phyloP scores from a whole-genome alignment of 2,113 vertebrate genomes.

The Thamnaconus septentrionalis region DNA sequence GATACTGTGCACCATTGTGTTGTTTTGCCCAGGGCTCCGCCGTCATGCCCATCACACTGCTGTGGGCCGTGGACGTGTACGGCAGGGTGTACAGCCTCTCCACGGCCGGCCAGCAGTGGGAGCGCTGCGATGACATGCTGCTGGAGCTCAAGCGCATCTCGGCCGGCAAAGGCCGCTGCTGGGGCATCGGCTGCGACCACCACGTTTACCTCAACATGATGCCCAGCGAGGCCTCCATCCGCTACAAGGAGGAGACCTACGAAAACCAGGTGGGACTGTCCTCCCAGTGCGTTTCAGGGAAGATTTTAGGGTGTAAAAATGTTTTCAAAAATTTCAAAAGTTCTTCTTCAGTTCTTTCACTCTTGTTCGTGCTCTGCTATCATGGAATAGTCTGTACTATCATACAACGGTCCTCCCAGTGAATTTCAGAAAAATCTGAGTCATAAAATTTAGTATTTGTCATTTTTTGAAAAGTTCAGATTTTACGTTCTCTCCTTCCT shows the following conservation, averaged over 20 bases:
- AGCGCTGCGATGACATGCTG: slow-evolving; percentile 80
- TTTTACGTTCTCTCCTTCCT: too few relatives aligned
- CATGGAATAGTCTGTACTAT: too few relatives aligned
- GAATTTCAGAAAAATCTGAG: too few relatives aligned
- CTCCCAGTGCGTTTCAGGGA: not conserved
- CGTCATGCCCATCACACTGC: slow-evolving; percentile 81
- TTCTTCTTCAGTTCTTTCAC: too few relatives aligned
- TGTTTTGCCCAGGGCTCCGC: slow-evolving; percentile 40
- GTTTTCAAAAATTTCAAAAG: too few relatives aligned
- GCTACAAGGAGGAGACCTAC: slow-evolving; percentile 90
- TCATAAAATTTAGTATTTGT: too few relatives aligned
- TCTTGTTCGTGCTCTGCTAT: too few relatives aligned
- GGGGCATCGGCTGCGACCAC: slow-evolving; percentile 94
- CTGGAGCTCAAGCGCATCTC: slow-evolving; percentile 91
- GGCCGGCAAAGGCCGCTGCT: slow-evolving; percentile 85
- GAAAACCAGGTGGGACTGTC: slow-evolving; percentile 92
- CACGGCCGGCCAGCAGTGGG: slow-evolving; percentile 86
- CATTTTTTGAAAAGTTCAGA: too few relatives aligned
- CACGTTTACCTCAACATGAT: slow-evolving; percentile 88
- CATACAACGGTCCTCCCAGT: too few relatives aligned
- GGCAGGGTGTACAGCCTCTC: slow-evolving; percentile 89
- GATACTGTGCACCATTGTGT: too few relatives aligned
- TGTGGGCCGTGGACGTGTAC: slow-evolving; percentile 95
- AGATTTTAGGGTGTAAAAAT: not conserved
- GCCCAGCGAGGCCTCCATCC: slow-evolving; percentile 84